phyloP scores from a whole-genome alignment of 1,140 invertebrate genomes.

The Macrocentrus cingulum region DNA sequence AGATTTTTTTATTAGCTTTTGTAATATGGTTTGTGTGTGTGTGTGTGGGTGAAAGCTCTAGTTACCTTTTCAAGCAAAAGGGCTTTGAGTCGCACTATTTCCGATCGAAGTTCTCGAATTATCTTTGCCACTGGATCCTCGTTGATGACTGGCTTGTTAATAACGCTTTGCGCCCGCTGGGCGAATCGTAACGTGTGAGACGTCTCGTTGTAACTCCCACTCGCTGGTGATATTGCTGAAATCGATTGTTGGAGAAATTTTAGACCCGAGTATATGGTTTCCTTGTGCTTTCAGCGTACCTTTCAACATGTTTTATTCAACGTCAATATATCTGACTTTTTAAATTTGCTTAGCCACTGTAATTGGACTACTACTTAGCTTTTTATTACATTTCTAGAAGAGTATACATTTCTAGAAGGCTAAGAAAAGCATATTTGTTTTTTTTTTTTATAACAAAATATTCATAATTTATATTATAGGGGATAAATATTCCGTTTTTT shows the following conservation, averaged over 20 bases:
- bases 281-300: background rate
- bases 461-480: no score
- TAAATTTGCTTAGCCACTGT: no score
- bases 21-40: no score
- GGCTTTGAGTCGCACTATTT: constrained; percentile 62
- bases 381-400: no score
- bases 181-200: constrained; percentile 72
- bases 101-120: constrained; percentile 61
- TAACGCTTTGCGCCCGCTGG: constrained; percentile 69
- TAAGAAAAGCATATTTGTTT: no score
- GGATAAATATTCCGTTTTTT: no score
- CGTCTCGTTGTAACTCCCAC: constrained; percentile 70
- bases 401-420: no score
- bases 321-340: background rate
- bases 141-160: constrained; percentile 68
- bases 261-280: constrained; percentile 6
- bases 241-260: constrained; percentile 31
- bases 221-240: constrained; percentile 71
- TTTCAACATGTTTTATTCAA: background rate
- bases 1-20: background rate
- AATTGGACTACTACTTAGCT: no score
- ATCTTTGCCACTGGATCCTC: constrained; percentile 65
- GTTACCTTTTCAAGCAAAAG: constrained; percentile 45
- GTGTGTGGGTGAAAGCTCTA: background rate
- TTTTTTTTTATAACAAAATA: no score